These are phyloP conservation scores for Dorcus parallelipipedus DNA, from an alignment of 2,888 invertebrate genomes.

Conservation along the genomic window DNA sequence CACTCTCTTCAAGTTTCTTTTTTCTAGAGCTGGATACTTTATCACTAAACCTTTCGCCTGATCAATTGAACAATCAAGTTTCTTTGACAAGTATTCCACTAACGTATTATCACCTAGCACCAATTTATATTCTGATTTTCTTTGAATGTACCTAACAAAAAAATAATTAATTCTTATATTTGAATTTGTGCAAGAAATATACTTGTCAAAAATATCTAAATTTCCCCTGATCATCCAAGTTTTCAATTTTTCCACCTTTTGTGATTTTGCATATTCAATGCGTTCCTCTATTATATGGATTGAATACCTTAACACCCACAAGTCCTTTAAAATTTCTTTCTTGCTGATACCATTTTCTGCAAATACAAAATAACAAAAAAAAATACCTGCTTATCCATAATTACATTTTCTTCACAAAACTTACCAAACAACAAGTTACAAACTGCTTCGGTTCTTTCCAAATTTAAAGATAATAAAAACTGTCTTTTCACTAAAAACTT, in stretches of 20 bases:
- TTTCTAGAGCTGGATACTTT: slow-evolving; percentile 45
- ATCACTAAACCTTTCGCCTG: slow-evolving; percentile 37
- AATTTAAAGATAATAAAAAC: slow-evolving; percentile 23
- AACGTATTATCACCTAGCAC: slow-evolving; percentile 45
- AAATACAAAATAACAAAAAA: background rate
- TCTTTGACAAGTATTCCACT: slow-evolving; percentile 45
- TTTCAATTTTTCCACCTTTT: slow-evolving; percentile 43
- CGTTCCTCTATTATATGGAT: slow-evolving; percentile 36
- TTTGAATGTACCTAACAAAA: slow-evolving; percentile 39
- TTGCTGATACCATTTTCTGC: slow-evolving; percentile 9
- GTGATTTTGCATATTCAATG: slow-evolving; percentile 37
- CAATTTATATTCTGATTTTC: slow-evolving; percentile 40
- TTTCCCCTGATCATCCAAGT: slow-evolving; percentile 52
- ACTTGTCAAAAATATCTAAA: slow-evolving; percentile 43
- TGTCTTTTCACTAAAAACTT: slow-evolving; percentile 21
- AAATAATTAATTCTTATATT: slow-evolving; percentile 1
- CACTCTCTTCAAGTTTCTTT: slow-evolving; percentile 46
- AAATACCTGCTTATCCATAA: slow-evolving; percentile 20
- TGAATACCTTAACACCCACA: slow-evolving; percentile 49
- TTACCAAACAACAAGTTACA: background rate
- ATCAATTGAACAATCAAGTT: slow-evolving; percentile 41
- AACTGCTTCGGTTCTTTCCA: slow-evolving; percentile 15
- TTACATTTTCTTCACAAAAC: slow-evolving; percentile 2
- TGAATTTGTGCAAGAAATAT: slow-evolving; percentile 19
- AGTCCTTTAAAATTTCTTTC: slow-evolving; percentile 44